Base-by-base conservation (phyloP, 2,797 vertebrate genomes). In the Halcyon smyrnensis region DNA sequence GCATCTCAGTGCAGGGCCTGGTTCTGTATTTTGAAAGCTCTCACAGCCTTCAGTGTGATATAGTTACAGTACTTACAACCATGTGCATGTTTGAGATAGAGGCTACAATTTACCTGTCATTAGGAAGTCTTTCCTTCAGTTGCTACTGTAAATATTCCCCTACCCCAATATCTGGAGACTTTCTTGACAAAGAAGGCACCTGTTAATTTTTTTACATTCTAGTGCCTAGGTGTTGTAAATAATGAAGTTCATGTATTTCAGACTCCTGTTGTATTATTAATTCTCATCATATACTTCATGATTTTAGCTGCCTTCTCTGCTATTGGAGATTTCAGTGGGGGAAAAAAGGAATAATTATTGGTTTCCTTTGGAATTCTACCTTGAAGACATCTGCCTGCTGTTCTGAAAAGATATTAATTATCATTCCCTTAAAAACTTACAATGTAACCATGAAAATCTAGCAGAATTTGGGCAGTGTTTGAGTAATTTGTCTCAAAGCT, bases 371-470 rank as follows among this genome's bases (percentile, higher is more conserved):
- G 41, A 68, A 70, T 76, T 87, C 28, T 65, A 15, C 27, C 60
- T 76, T 81, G 32, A 57, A 60, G 30, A 46, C 24, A 41, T 6
- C 3, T 51, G 15, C 12, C 39, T 69, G 46, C 0, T 0, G 16
- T 69, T 93, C 41, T 62, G 62, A 67, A 74, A 84, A 54, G 9
- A 30, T 8, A 3, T 45, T 57, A 57, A 34, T 80, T 81, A 24
- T 64, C 8, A 39, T 78, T 84, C 41, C 28, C 45, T 73, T 65
- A 81, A 60, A 65, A 69, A 25, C 32, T 62, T 79, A 56, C 6
- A 41, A 16, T 53, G 12, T 62, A 65, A 18, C 34, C 81, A 36
- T 12, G 10, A 77, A 84, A 84, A 81, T 34, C 18, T 69, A 69
- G 27, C n/a, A 74, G 41, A 70, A 62, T 67, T 87, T 69, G 60